Conservation (phyloP, 2,797 vertebrate species). For the Rhincodon typus region DNA sequence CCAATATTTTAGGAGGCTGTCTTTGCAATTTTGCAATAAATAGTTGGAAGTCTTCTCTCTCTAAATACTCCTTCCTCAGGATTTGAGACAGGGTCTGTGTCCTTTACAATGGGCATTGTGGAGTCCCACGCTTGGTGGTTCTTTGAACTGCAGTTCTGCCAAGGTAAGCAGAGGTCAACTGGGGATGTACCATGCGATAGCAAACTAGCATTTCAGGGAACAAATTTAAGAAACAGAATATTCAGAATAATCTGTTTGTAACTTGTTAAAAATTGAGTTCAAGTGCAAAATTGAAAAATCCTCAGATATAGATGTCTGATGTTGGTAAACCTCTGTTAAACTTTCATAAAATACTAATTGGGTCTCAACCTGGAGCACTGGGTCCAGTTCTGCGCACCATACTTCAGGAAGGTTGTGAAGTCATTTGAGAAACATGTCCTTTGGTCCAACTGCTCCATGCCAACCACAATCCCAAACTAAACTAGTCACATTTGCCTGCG, state of each 20-base stretch:
- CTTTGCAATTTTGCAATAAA: neutral
- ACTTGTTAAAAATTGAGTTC: neutral
- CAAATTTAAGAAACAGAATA: neutral
- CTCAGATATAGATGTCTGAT: neutral
- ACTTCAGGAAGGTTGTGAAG: neutral
- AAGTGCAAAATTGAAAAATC: neutral
- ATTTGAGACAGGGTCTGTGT: neutral
- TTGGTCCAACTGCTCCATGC: too few relatives aligned
- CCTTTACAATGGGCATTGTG: neutral
- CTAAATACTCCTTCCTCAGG: neutral
- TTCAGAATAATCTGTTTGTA: neutral
- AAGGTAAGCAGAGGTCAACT: neutral
- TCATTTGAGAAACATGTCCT: too few relatives aligned
- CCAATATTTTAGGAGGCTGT: neutral
- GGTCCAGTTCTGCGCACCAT: neutral
- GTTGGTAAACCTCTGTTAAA: neutral
- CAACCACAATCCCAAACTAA: too few relatives aligned
- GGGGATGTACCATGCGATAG: neutral
- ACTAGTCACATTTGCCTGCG: too few relatives aligned
- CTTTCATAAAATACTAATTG: neutral
- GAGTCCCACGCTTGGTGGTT: neutral
- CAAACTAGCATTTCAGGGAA: neutral
- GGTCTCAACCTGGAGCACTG: neutral
- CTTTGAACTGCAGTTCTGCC: neutral
- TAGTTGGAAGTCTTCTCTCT: neutral